Evolutionary conservation across 2,113 vertebrate species (phyloP), one percentile per base, ranked within the genome.

Genomic region (Xyliphius kryptos): DNA sequence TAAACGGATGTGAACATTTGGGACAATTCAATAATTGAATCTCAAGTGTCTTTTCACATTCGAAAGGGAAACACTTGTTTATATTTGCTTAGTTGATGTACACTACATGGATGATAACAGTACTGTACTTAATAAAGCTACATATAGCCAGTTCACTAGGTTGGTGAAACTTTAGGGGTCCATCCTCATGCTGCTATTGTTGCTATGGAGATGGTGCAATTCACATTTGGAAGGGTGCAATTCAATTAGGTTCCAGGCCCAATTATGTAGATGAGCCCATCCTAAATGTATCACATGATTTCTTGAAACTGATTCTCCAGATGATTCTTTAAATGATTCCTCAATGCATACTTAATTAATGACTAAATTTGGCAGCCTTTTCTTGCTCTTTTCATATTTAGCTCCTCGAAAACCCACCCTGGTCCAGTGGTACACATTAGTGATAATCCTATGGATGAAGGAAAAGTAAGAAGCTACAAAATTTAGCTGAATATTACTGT

Each of bases 401-500:
- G 96, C 77, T 99, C 96, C 41, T 94, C 95, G 64, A 99, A 99
- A 85, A 87, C 92, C 73, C 96, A 99, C 73, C 96, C 96, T 68
- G 96, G 96, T 75, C 94, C 94, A 70, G 86, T 99, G 38, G 95
- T 98, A 43, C 96, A 99, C 84, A 99, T 32, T 6, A 32, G 26
- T 32, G 26, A 32, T 6, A 32, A 32, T 6, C 26, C 26, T 3
- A 32, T 32, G 92, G 96, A 99, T 76, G 96, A 99, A 81, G 95
- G 95, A 77, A 99, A 99, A 92, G 96, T 99, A 89, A 63, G 59
- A n/a, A n/a, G n/a, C n/a, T n/a, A n/a, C n/a, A n/a, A n/a, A n/a
- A n/a, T n/a, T n/a, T n/a, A n/a, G n/a, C n/a, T n/a, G n/a, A n/a
- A n/a, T n/a, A n/a, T n/a, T n/a, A n/a, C n/a, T n/a, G n/a, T n/a